Percentiles rank a stretch among this genome's conserved stretches.
Evolutionary conservation across 2,113 vertebrate species (phyloP).

Genomic region (Clinocottus analis): DNA sequence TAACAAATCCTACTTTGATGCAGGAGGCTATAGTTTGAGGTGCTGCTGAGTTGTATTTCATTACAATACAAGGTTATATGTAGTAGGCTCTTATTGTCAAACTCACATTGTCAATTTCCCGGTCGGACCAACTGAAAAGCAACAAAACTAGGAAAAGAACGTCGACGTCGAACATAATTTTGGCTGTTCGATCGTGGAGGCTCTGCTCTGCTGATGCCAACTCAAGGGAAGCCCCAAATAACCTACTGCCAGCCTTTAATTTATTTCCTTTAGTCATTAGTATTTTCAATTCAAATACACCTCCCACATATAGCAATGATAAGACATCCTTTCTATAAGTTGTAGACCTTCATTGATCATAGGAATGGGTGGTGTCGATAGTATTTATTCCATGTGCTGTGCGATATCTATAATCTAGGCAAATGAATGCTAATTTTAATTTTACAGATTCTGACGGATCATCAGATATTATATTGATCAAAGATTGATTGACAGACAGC

Average conservation of each 20-base stretch:
- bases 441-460: conserved; percentile 9
- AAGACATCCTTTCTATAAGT: not conserved
- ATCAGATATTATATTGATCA: conserved; percentile 7
- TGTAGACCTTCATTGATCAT: not conserved
- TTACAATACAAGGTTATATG: not conserved
- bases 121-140: not conserved
- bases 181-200: not conserved
- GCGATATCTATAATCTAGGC: not conserved
- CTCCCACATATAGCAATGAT: not conserved
- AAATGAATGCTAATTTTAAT: not conserved
- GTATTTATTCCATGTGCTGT: not conserved
- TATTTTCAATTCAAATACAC: not conserved
- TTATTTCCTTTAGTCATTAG: conserved; percentile 2
- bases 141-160: not conserved
- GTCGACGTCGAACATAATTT: not conserved
- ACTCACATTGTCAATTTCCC: conserved; percentile 2
- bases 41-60: conserved; percentile 4
- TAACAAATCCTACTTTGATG: conserved; percentile 1
- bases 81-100: conserved; percentile 6
- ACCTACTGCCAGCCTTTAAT: not conserved
- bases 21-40: not conserved
- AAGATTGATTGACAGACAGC: not conserved
- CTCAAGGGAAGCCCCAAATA: not conserved
- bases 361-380: not conserved
- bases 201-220: not conserved